Evolutionary conservation across 2,888 invertebrate species (phyloP), one percentile per base, ranked within the genome.

Genomic region (Cataglyphis livida): DNA sequence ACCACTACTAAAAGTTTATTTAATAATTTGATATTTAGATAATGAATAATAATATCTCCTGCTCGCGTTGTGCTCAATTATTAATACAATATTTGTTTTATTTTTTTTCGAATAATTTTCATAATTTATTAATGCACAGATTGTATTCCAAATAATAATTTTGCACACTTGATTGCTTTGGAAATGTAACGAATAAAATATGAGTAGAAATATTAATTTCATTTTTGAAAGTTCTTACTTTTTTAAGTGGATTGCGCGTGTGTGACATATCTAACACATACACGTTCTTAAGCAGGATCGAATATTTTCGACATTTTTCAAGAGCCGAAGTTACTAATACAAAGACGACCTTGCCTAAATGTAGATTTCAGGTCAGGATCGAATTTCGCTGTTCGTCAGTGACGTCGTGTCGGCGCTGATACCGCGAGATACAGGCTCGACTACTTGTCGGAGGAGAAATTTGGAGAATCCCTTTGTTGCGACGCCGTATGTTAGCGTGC

Each of bases 391-490:
- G 85, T 87, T 87, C 61, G 82, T 87, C 87, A 84, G 70, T 73
- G 84, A 82, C 54, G 78, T 66, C 85, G 65, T 32, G 65, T 81
- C 21, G 68, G 38, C 78, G 66, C 78, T 81, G 82, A 86, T 83
- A 57, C n/a, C 41, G 70, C 78, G 66, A 81, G 86, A 82, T 51
- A 51, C 68, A 70, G 68, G 79, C 79, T 82, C 83, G 65, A 6
- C 76, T 79, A 57, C 78, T 78, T 78, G 79, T 81, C 76, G 59
- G 64, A 81, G 85, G 83, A 87, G 89, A 88, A 89, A 89, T 89
- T 89, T 88, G 76, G 88, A 82, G 89, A 89, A 89, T 89, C 89
- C 89, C 89, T 89, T 89, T 89, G 89, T 89, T 82, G 88, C 76
- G 84, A 84, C 64, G 82, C 75, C 88, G 84, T 88, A 86, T 85